Base-by-base conservation (phyloP, 1,140 invertebrate genomes). In the Drosophila ironensis region DNA sequence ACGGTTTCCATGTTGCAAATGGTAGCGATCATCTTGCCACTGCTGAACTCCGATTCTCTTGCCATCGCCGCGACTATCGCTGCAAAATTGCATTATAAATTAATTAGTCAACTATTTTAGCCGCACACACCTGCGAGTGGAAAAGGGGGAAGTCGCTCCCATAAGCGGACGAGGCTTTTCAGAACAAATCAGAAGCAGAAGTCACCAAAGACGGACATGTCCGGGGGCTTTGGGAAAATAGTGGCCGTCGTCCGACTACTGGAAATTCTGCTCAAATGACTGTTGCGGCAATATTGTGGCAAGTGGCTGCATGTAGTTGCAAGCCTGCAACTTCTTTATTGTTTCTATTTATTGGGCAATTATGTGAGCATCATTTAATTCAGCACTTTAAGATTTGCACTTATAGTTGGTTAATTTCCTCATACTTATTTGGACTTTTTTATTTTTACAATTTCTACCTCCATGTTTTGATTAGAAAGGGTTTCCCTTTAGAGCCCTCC, bases 1-100 rank as follows among this genome's bases (percentile, higher is more conserved):
- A 82, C 78, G 78, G 78, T 78, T 78, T 78, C 17, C 77, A 61
- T 60, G 51, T 71, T 71, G 68, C 68, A 54, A 45, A 66, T 69
- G 30, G 51, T 45, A 51, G 44, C 54, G 64, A 50, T 59, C 57
- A 61, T 52, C 41, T 17, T 17, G 12, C 33, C 33, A 4, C 30
- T 11, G n/a, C 20, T 22, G 2, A 22, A 2, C 20, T 22, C 20
- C 20, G 2, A 22, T 22, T 27, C 14, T 25, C 33, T 8, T 5
- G 8, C 11, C 11, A 14, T 11, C 30, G 2, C n/a, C 2, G 2
- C 11, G n/a, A n/a, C n/a, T n/a, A n/a, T 6, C 33, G 11, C 9
- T 44, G 61, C 45, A 66, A 52, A 80, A 74, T 69, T 73, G 64
- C 51, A 63, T 80, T 80, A 80, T 80, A 71, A 71, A 71, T 71